Conservation (phyloP, 2,113 vertebrate genomes). For the Cnemophilus loriae region DNA sequence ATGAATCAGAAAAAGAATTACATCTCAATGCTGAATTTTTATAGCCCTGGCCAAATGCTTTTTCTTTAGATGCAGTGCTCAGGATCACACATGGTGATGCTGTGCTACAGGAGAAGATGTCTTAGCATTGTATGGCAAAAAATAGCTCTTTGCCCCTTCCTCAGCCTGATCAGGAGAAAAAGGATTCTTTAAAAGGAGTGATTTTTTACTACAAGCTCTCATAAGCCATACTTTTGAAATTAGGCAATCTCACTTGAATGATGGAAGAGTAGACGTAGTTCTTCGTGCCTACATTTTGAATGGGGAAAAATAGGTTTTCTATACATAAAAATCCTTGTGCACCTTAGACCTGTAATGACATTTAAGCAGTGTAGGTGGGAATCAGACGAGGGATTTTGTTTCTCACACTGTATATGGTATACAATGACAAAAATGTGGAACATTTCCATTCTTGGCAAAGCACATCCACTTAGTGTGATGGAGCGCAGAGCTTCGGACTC, state of each 20-base stretch:
- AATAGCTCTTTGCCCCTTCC: background rate
- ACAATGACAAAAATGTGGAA: background rate
- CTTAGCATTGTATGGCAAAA: background rate
- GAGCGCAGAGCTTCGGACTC: background rate
- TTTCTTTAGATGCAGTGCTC: background rate
- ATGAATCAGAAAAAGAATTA: background rate
- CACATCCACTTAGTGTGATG: background rate
- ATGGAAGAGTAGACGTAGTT: background rate
- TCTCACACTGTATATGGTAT: background rate
- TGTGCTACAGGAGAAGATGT: background rate
- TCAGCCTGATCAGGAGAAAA: background rate
- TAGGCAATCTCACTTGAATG: background rate
- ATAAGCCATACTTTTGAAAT: background rate
- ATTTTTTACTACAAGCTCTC: background rate
- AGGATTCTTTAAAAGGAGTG: background rate
- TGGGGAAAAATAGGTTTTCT: background rate
- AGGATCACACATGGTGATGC: background rate
- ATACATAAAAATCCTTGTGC: background rate
- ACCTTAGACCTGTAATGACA: background rate
- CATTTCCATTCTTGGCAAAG: background rate
- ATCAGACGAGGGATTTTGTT: background rate
- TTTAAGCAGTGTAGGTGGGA: background rate
- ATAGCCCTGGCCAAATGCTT: background rate
- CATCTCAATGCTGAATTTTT: background rate
- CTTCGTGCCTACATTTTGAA: background rate